These are phyloP conservation scores for Hydriomena furcata DNA, from an alignment of 2,888 invertebrate genomes.

Conservation along the genomic window DNA sequence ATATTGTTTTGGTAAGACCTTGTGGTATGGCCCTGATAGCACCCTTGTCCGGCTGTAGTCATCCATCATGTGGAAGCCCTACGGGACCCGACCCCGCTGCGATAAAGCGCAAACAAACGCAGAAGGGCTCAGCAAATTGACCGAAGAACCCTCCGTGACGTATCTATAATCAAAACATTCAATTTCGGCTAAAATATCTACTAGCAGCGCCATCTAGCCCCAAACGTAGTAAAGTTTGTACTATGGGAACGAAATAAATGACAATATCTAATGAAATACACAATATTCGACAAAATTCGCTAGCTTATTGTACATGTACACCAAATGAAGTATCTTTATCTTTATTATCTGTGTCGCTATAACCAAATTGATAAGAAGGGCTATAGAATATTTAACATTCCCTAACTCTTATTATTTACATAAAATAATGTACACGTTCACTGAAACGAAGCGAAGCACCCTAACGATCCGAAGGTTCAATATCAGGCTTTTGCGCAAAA, in stretches of 20 bases:
- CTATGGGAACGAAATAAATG: too few species aligned
- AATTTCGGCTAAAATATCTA: conserved; percentile 18
- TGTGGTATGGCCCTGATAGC: too few species aligned
- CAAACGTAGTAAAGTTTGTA: too few species aligned
- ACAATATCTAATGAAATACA: too few species aligned
- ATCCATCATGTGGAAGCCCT: conserved; percentile 9
- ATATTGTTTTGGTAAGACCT: too few species aligned
- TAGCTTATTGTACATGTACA: too few species aligned
- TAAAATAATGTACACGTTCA: conserved; percentile 4
- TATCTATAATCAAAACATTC: conserved; percentile 33
- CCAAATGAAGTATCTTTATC: too few species aligned
- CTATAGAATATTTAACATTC: neutral
- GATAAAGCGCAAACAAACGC: conserved; percentile 34
- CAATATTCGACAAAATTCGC: too few species aligned
- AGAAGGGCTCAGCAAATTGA: conserved; percentile 25
- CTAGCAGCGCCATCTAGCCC: neutral
- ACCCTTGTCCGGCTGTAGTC: neutral
- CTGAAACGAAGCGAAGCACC: conserved; percentile 2
- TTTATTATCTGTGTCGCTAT: too few species aligned
- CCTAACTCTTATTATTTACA: conserved; percentile 11
- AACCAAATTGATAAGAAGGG: neutral
- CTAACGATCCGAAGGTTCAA: conserved; percentile 10
- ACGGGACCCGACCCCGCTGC: neutral
- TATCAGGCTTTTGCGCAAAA: conserved; percentile 16
- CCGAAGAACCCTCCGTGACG: conserved; percentile 23